Conservation (phyloP, 2,797 vertebrate species). For the Sphaeramia orbicularis region DNA sequence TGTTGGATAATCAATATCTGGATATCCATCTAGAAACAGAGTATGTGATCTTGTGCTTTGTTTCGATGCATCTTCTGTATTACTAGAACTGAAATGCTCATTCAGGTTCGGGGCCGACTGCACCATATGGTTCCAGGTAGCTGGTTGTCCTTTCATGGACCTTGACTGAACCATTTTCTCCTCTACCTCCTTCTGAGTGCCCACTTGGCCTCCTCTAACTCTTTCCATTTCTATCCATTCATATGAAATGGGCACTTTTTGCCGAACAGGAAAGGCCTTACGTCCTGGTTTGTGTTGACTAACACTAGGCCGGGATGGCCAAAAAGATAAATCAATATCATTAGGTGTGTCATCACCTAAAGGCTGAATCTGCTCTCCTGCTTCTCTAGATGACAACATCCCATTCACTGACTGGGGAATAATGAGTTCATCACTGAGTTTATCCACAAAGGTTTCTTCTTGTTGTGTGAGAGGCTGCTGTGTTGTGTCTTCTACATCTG, state of each 20-base stretch:
- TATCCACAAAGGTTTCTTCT: conserved; percentile 31
- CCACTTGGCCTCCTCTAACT: conserved; percentile 11
- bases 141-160: conserved; percentile 38
- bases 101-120: conserved; percentile 21
- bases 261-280: background rate
- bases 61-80: conserved; percentile 11
- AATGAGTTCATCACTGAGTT: conserved; percentile 31
- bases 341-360: conserved; percentile 2
- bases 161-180: conserved; percentile 26
- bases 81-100: conserved; percentile 2
- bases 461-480: conserved; percentile 16
- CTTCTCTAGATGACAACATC: conserved; percentile 8
- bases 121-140: conserved; percentile 46
- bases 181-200: conserved; percentile 40
- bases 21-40: conserved; percentile 57
- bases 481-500: conserved; percentile 31
- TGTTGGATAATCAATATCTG: conserved; percentile 72
- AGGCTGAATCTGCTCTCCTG: conserved; percentile 21
- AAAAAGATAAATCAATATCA: background rate
- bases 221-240: conserved; percentile 41
- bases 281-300: background rate
- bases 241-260: conserved; percentile 14
- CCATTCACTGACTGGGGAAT: conserved; percentile 41
- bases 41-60: conserved; percentile 32
- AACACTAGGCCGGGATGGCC: background rate